These are phyloP conservation scores for Gorsachius goisagi DNA, from an alignment of 2,113 vertebrate species.

Conservation along the genomic window DNA sequence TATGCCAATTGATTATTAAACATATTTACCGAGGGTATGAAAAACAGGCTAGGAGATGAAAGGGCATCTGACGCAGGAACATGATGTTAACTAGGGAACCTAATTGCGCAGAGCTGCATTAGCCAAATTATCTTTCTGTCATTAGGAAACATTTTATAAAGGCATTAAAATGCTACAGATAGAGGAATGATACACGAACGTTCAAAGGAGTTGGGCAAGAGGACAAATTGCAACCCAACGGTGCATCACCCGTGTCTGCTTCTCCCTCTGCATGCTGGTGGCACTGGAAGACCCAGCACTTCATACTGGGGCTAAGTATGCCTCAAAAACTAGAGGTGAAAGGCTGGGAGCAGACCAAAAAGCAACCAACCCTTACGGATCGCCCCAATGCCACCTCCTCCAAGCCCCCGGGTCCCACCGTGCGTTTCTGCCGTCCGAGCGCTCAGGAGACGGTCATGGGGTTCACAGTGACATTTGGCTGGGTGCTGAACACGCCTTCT, in stretches of 20 bases:
- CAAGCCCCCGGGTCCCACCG: fast-evolving
- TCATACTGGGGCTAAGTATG: fast-evolving
- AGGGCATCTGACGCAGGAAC: constrained; percentile 52
- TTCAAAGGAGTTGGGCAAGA: neutral
- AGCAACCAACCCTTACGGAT: neutral
- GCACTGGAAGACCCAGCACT: neutral
- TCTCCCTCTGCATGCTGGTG: fast-evolving
- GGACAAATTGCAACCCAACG: neutral
- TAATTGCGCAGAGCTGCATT: constrained; percentile 61
- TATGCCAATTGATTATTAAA: constrained; percentile 76
- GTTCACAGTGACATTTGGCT: neutral
- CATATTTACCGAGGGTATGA: constrained; percentile 70
- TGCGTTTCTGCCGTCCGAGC: neutral
- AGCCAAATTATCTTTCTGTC: constrained; percentile 60
- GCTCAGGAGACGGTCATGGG: fast-evolving
- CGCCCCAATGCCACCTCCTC: fast-evolving
- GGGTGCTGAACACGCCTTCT: neutral
- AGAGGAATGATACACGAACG: neutral
- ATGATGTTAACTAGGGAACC: constrained; percentile 48
- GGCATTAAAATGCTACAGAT: constrained; percentile 33
- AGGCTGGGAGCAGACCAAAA: neutral
- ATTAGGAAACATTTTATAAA: constrained; percentile 49
- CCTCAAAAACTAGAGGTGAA: neutral
- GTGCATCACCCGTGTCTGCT: neutral
- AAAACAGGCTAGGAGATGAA: constrained; percentile 59